A percentile compares a stretch with the other conserved stretches of the same genome.
These are phyloP conservation scores for Drepana arcuata DNA, from an alignment of 1,140 invertebrate species.

Conservation along the genomic window DNA sequence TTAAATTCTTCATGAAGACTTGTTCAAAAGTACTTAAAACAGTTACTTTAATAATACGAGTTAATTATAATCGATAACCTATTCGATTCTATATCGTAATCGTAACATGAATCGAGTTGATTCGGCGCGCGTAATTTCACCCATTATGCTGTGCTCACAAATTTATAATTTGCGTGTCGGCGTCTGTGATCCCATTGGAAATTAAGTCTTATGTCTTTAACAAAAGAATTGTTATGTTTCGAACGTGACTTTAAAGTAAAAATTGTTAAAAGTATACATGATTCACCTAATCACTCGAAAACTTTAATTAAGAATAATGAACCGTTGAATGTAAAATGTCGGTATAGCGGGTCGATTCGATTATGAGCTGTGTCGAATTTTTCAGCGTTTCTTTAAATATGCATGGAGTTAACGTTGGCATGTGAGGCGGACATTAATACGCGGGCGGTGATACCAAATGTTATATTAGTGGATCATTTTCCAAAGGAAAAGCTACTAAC, in stretches of 20 bases:
- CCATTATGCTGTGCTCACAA: constrained; percentile 35
- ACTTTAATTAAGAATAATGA: constrained; percentile 49
- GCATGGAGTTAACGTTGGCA: constrained; percentile 27
- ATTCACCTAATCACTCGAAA: constrained; percentile 37
- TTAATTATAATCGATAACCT: constrained; percentile 47
- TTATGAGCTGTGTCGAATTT: constrained; percentile 29
- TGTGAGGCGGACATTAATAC: constrained; percentile 37
- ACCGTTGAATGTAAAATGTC: constrained; percentile 39
- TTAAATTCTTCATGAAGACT: constrained; percentile 40
- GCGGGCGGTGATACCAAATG: constrained; percentile 41
- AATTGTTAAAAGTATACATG: constrained; percentile 12
- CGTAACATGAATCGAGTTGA: constrained; percentile 43
- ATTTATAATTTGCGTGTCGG: constrained; percentile 40
- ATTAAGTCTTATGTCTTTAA: constrained; percentile 14
- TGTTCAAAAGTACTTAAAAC: constrained; percentile 38
- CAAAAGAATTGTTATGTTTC: constrained; percentile 9
- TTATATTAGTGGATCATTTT: constrained; percentile 51
- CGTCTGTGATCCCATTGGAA: neutral
- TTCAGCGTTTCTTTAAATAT: constrained; percentile 28
- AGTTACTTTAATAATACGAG: constrained; percentile 41
- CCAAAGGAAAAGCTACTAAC: too few species aligned
- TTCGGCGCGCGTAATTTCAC: constrained; percentile 49
- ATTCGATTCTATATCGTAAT: constrained; percentile 44
- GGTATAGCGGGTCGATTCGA: constrained; percentile 20
- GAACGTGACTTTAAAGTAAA: neutral